Evolutionary conservation across 2,888 invertebrate genomes (phyloP).

Genomic region (Crossocerus cetratus): DNA sequence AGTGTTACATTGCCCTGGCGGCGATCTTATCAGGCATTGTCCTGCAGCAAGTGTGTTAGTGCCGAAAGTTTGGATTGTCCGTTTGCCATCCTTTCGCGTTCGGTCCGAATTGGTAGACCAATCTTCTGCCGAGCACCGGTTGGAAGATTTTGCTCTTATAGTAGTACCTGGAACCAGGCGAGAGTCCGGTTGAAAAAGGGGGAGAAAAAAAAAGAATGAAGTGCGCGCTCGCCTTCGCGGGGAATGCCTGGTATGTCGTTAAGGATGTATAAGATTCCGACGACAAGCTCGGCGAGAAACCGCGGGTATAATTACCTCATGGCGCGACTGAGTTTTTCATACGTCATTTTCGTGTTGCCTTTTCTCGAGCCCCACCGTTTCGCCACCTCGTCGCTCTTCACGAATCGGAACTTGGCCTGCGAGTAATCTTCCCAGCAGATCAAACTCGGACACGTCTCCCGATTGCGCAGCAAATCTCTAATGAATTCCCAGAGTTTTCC

Average conservation of each 20-base stretch:
- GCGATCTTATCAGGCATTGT: too few relatives aligned
- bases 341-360: conserved; percentile 93
- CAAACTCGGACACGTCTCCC: conserved; percentile 86
- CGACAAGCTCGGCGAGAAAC: too few relatives aligned
- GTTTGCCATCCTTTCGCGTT: conserved; percentile 88
- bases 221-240: too few relatives aligned
- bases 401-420: conserved; percentile 91
- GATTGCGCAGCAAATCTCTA: conserved; percentile 87
- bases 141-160: conserved; percentile 87
- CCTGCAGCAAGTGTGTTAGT: conserved; percentile 41
- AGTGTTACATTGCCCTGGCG: too few relatives aligned
- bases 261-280: too few relatives aligned
- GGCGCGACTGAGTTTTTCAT: conserved; percentile 93
- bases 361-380: conserved; percentile 92
- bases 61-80: conserved; percentile 80
- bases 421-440: conserved; percentile 93
- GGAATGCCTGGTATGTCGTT: too few relatives aligned
- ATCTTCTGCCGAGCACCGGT: conserved; percentile 86
- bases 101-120: conserved; percentile 90
- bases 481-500: conserved; percentile 89
- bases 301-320: conserved; percentile 83
- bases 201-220: too few relatives aligned
- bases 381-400: conserved; percentile 91
- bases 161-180: conserved; percentile 82
- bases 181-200: not conserved